Base-by-base conservation (phyloP, 2,888 invertebrate species). In the Epistrophe eligans region DNA sequence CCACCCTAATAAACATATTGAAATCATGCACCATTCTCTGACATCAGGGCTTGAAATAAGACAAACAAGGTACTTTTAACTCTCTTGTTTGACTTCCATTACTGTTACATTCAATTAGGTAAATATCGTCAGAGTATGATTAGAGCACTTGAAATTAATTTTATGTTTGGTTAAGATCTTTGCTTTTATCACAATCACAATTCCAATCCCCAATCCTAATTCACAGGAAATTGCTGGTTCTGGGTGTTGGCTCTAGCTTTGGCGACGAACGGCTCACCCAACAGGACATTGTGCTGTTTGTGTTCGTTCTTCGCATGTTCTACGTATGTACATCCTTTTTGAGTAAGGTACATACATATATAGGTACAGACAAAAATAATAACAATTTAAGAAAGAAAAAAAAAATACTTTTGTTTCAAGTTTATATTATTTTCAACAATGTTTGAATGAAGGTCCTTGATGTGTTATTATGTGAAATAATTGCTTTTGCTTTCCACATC, bases 61-160 rank as follows among this genome's bases (percentile, higher is more conserved):
- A 74, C 82, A 85, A 82, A 82, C 82, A 82, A 52, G 60, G 66
- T 67, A 83, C 87, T 87, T 83, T 83, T 79, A 77, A 79, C 66
- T 84, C 80, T 67, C 82, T 85, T 89, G 88, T 89, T 89, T 88
- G 82, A 88, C 88, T 89, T 89, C 88, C 88, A 89, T 89, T 89
- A 89, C 88, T 84, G 88, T 89, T 89, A 89, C 89, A 88, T 89
- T 88, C 88, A 89, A 89, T 89, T 89, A 89, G 88, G 88, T 89
- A 89, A 89, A 89, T 89, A 89, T 83, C 88, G 85, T 89, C 89
- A 88, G 81, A 84, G 85, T 71, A 88, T 89, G 89, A 89, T 89
- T 89, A 89, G 89, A 89, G 80, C 84, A 87, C 89, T 89, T 89
- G 84, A 89, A 89, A 89, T 89, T 89, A 89, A 89, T 89, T 89